Base-by-base conservation (phyloP, 2,888 invertebrate species). In the Spilosoma lubricipeda region DNA sequence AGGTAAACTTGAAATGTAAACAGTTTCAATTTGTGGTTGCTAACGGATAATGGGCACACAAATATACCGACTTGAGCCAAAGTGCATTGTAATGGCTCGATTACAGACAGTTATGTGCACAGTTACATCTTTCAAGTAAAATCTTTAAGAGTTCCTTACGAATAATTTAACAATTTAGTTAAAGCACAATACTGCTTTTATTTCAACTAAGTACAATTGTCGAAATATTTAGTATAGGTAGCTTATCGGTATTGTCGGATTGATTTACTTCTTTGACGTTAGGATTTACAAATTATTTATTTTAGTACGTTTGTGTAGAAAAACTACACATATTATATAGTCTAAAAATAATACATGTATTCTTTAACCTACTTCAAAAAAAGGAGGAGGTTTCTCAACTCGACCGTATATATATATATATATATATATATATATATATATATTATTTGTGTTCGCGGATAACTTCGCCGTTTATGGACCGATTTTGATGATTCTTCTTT, bases 11-110 rank as follows among this genome's bases (percentile, higher is more conserved):
- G 80, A 85, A 88, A 86, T 86, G 84, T 88, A 88, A 88, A 88
- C 89, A 85, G 88, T 89, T 90, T 90, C 89, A 90, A 90, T 90
- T 88, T 88, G 90, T 73, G 89, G 87, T 84, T 80, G 84, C 84
- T 76, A 83, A 84, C 84, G 83, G 86, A 86, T 88, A 87, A 88
- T 85, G 85, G 85, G 77, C 84, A 89, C 89, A 86, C 89, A 87
- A 89, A 88, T 87, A 88, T 83, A 82, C 78, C 82, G 82, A 83
- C 68, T 85, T 67, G 81, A 86, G 83, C 84, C 84, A 88, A 85
- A 88, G 86, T 86, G 87, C 87, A 87, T 86, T 83, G 82, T 84
- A 84, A 82, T 84, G 80, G 72, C 73, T 69, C 85, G 83, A 87
- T 88, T 86, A 85, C 80, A 82, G 80, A 80, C 82, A 77, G 70